Evolutionary conservation across 2,797 vertebrate species (phyloP), one percentile per base, ranked within the genome.

Genomic region (Tadarida brasiliensis): DNA sequence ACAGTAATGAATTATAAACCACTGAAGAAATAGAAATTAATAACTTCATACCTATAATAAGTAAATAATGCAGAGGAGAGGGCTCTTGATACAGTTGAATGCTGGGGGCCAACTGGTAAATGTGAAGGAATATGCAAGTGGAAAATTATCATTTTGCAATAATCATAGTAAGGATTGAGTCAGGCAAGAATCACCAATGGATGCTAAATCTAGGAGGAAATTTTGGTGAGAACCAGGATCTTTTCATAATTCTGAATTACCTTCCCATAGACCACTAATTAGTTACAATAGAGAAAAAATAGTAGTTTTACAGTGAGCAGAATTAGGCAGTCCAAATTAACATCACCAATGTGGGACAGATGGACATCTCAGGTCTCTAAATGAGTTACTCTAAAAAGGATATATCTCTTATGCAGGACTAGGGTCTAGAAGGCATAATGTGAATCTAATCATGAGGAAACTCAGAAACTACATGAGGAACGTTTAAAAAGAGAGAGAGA

Each of bases 21-120:
- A 65, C 0, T 47, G n/a, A 76, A 76, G 28, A 90, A 87, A 82
- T 54, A 86, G 33, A 76, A 93, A 93, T 76, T 54, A 93, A 61
- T 81, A 20, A 90, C 22, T 65, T 84, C 1, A 33, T 61, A 70
- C 6, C 33, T 82, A 68, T 33, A 81, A 82, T 35, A 73, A 88
- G 67, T 20, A 80, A 83, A 80, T 77, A n/a, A 71, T 74, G 11
- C 16, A 86, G 57, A 95, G 30, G 33, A 82, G 14, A 87, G 28
- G 8, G 51, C 44, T 87, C 44, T 81, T 44, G 33, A 70, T 90
- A 82, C 7, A 70, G 44, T 28, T 35, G 19, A 87, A 77, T 39
- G 47, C 22, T 51, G 44, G 61, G 26, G 19, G 11, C 59, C 44
- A 68, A 28, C 14, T 87, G 63, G 26, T 39, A 83, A 78, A 54